These are phyloP conservation scores for Phrynosoma blainvillii DNA, from an alignment of 2,113 vertebrate genomes.

Conservation along the genomic window DNA sequence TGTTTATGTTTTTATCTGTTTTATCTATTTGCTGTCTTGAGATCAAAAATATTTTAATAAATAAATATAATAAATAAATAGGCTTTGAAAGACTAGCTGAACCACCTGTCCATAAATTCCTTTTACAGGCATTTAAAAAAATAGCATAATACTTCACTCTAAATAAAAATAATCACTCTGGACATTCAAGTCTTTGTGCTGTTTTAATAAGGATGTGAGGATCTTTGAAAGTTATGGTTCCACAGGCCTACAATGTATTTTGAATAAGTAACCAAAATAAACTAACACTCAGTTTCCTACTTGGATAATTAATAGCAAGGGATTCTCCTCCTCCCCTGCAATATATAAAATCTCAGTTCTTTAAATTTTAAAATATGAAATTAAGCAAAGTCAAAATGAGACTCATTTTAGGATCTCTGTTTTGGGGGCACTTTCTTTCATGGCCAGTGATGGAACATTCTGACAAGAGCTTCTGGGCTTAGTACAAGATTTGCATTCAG, in stretches of 20 bases:
- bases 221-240: conserved; percentile 11
- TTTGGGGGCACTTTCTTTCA: not conserved
- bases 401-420: not conserved
- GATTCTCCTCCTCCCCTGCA: not conserved
- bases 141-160: conserved; percentile 49
- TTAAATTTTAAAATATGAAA: conserved; percentile 25
- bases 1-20: too few species aligned
- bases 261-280: conserved; percentile 25
- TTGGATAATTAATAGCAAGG: conserved; percentile 45
- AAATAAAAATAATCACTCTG: conserved; percentile 59
- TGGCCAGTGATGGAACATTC: not conserved
- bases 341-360: conserved; percentile 9
- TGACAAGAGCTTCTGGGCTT: not conserved
- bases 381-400: not conserved
- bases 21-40: too few species aligned
- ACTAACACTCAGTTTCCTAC: conserved; percentile 27
- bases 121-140: conserved; percentile 52
- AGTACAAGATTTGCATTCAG: not conserved
- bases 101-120: conserved; percentile 21
- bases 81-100: conserved; percentile 54
- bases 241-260: not conserved
- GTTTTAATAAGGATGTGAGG: conserved; percentile 34
- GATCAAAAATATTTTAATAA: too few species aligned
- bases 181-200: not conserved
- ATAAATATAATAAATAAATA: not conserved